These are phyloP conservation scores for Zeuzera pyrina DNA, from an alignment of 2,888 invertebrate genomes.

Conservation along the genomic window DNA sequence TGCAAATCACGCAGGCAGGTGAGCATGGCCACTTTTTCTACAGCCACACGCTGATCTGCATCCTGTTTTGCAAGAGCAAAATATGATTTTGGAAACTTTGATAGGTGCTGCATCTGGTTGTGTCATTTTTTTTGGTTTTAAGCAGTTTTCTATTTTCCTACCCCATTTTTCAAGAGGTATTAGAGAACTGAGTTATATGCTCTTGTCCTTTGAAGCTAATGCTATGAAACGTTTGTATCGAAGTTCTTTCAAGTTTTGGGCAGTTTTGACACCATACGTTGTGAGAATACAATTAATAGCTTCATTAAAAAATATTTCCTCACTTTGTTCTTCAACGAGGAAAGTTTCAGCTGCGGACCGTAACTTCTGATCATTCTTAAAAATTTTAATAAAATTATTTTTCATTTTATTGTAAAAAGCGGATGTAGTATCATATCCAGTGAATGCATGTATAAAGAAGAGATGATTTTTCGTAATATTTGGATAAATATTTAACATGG, in stretches of 20 bases:
- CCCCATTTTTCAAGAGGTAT: constrained; percentile 1
- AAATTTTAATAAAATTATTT: constrained; percentile 13
- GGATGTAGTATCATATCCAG: constrained; percentile 14
- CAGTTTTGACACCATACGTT: constrained; percentile 13
- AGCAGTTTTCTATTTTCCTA: constrained; percentile 4
- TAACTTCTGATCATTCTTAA: constrained; percentile 11
- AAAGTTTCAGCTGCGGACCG: constrained; percentile 14
- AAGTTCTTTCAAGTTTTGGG: constrained; percentile 8
- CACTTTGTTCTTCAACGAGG: constrained; percentile 11
- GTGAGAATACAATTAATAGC: constrained; percentile 12
- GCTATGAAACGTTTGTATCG: constrained; percentile 10
- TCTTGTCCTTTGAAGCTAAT: constrained; percentile 12
- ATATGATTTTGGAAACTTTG: constrained; percentile 9
- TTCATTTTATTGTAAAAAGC: constrained; percentile 13
- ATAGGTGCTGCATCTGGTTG: constrained; percentile 8
- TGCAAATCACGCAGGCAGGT: constrained; percentile 8
- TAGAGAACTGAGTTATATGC: too few species aligned
- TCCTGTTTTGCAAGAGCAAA: constrained; percentile 11
- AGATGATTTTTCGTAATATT: constrained; percentile 3
- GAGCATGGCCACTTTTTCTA: constrained; percentile 11
- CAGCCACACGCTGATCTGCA: constrained; percentile 12
- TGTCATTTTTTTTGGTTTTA: constrained; percentile 9
- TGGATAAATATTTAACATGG: constrained; percentile 1
- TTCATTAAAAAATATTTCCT: constrained; percentile 13
- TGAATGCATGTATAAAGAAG: constrained; percentile 13